These are phyloP conservation scores for Toxotes lorentzi DNA, from an alignment of 2,797 vertebrate genomes.

Conservation along the genomic window DNA sequence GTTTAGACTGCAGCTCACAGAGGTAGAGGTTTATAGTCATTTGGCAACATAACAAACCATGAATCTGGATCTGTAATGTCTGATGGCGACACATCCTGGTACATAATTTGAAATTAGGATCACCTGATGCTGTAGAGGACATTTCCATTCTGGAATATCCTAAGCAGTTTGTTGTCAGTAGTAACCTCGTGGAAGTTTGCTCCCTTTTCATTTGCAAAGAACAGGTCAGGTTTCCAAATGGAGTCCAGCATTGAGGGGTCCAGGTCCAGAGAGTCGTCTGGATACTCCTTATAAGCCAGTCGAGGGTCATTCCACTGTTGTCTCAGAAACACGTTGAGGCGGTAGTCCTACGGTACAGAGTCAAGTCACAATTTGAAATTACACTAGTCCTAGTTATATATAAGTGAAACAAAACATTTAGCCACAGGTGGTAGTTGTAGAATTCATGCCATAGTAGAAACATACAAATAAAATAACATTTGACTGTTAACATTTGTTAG, in stretches of 20 bases:
- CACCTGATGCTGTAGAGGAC: constrained; percentile 98
- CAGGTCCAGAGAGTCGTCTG: constrained; percentile 93
- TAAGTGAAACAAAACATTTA: neutral
- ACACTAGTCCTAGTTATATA: neutral
- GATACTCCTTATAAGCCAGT: constrained; percentile 93
- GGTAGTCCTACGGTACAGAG: constrained; percentile 88
- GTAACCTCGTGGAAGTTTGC: constrained; percentile 97
- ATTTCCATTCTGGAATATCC: constrained; percentile 96
- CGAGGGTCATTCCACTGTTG: constrained; percentile 98
- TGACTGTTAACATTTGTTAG: neutral
- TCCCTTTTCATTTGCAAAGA: constrained; percentile 97
- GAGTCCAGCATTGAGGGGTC: constrained; percentile 97
- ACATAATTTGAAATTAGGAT: constrained; percentile 9
- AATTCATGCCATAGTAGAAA: neutral
- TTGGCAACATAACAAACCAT: neutral
- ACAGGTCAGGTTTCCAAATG: constrained; percentile 97
- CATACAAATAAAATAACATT: neutral
- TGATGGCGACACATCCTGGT: neutral
- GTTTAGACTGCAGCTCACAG: constrained; percentile 3
- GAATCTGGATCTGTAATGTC: neutral
- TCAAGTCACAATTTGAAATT: constrained; percentile 9
- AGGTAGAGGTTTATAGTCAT: constrained; percentile 28
- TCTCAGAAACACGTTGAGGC: constrained; percentile 94
- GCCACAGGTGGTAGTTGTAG: neutral
- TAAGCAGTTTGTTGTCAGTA: constrained; percentile 95